Evolutionary conservation across 2,113 vertebrate genomes (phyloP).

Genomic region (Cyphomyrus discorhynchus): DNA sequence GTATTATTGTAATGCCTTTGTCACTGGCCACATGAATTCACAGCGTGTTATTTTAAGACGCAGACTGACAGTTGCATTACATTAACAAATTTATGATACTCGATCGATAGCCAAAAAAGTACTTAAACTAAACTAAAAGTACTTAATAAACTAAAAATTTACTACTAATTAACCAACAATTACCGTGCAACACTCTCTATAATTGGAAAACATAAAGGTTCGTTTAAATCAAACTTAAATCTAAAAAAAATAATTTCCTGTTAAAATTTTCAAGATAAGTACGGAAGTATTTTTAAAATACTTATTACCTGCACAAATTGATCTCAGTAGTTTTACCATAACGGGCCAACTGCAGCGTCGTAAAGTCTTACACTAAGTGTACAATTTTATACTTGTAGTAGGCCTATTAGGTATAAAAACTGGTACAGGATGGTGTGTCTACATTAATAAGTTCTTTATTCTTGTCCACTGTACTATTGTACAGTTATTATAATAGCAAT

Average conservation of each 20-base stretch:
- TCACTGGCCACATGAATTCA: background rate
- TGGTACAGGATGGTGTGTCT: background rate
- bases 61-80: background rate
- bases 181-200: background rate
- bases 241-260: background rate
- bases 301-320: background rate
- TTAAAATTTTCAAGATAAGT: background rate
- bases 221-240: background rate
- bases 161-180: background rate
- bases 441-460: background rate
- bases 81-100: background rate
- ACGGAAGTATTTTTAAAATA: background rate
- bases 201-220: background rate
- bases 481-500: background rate
- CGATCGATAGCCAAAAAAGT: background rate
- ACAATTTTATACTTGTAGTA: background rate
- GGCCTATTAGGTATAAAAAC: background rate
- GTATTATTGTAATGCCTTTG: background rate
- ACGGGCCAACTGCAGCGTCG: background rate
- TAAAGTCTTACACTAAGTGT: background rate
- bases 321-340: background rate
- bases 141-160: background rate
- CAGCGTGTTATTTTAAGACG: background rate
- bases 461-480: background rate
- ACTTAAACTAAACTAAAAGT: background rate